Conservation (phyloP, 1,140 invertebrate species). For the Drosophila cardini region DNA sequence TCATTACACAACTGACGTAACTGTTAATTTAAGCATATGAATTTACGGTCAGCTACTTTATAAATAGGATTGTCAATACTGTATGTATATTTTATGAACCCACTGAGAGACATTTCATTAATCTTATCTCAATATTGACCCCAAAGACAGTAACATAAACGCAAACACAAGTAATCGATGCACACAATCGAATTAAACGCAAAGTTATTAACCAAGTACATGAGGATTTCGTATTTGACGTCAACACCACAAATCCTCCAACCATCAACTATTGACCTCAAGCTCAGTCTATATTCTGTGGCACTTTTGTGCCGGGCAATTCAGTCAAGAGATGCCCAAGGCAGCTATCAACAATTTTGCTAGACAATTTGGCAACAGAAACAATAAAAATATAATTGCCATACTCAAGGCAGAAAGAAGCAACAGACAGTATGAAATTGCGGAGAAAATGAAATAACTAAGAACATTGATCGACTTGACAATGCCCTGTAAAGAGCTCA, state of each 20-base stretch:
- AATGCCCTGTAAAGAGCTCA: neutral
- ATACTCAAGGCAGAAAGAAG: conserved; percentile 47
- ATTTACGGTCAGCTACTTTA: conserved; percentile 4
- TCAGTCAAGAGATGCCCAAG: conserved; percentile 55
- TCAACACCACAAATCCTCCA: neutral
- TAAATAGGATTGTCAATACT: conserved; percentile 1
- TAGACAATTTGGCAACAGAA: conserved; percentile 76
- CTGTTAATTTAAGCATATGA: conserved; percentile 3
- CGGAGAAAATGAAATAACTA: neutral
- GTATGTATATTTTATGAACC: conserved; percentile 6
- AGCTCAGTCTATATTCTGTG: conserved; percentile 24
- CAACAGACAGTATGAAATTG: conserved; percentile 23
- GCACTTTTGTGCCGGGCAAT: conserved; percentile 22
- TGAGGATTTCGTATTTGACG: conserved; percentile 9
- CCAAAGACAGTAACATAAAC: neutral
- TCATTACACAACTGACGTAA: neutral
- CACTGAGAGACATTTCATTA: conserved; percentile 15
- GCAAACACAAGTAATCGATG: conserved; percentile 38
- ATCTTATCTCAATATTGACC: conserved; percentile 18
- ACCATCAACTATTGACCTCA: neutral
- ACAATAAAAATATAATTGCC: conserved; percentile 80
- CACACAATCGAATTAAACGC: conserved; percentile 49
- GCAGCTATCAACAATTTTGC: conserved; percentile 69
- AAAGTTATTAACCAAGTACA: conserved; percentile 15
- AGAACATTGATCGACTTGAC: neutral